Evolutionary conservation across 2,113 vertebrate species (phyloP), one percentile per base, ranked within the genome.

Genomic region (Stictonetta naevosa): DNA sequence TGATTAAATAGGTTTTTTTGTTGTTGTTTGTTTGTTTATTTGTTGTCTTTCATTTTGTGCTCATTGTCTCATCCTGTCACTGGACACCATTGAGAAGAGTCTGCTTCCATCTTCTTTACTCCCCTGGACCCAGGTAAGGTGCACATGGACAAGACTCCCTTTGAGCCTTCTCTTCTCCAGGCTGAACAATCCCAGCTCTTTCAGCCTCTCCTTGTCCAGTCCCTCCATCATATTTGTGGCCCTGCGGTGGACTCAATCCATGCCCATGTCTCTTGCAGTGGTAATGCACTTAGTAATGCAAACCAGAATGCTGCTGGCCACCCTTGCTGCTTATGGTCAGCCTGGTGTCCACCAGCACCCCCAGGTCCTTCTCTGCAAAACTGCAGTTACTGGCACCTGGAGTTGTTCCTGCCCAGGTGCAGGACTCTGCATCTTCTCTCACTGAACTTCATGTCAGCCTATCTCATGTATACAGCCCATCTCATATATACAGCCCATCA

Each of bases 121-220:
- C 20, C 13, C 11, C 38, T 6, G 2, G 1, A 4, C 4, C 3
- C 3, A 42, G 40, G 8, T 50, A 28, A 62, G 74, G 14, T 66
- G 7, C 28, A 58, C 4, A 3, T 7, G 22, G 60, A 22, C 69
- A 69, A 42, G 19, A 29, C 42, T 81, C 2, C 15, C 26, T 23
- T 28, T 0, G 1, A 33, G 46, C 53, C 36, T 72, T 82, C 40
- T 59, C 4, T 72, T 58, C 66, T 67, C 36, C 12, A 31, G 40
- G 10, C 13, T 78, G 50, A 86, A 84, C 33, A 72, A 15, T 34
- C 14, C 5, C 10, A 18, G 22, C 21, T 62, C 29, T 71, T 42
- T 75, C 59, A 72, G 20, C n/a, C 8, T 66, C 16, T 44, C 11
- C 18, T 63, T 13, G 0, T 71, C 8, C 36, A 75, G 13, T 50